These are phyloP conservation scores for Tenualosa thibaudeaui DNA, from an alignment of 2,797 vertebrate species.

Conservation along the genomic window DNA sequence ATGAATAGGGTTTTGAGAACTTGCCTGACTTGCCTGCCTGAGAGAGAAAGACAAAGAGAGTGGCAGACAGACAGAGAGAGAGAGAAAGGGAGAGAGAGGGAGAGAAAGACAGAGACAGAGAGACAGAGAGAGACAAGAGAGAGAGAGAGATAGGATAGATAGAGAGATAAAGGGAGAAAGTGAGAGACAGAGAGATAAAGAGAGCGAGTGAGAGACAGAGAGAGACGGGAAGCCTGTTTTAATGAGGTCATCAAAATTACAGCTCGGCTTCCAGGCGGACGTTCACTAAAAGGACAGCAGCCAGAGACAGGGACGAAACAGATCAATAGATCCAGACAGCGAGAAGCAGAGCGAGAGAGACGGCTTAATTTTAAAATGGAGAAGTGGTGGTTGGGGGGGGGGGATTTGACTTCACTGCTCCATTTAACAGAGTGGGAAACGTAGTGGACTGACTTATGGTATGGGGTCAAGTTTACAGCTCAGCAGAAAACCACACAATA, in stretches of 20 bases:
- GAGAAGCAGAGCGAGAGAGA: neutral
- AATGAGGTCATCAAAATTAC: constrained; percentile 20
- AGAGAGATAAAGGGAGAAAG: neutral
- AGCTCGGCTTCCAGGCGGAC: neutral
- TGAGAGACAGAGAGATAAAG: neutral
- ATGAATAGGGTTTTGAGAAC: neutral
- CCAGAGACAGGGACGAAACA: neutral
- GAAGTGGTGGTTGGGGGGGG: neutral
- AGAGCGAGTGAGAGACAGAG: neutral
- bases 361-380: neutral
- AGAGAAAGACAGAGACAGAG: neutral
- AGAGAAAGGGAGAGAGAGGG: neutral
- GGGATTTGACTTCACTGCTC: neutral
- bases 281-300: neutral
- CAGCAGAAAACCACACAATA: neutral
- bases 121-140: neutral
- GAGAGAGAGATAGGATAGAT: neutral
- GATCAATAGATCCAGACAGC: constrained; percentile 3
- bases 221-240: constrained; percentile 11
- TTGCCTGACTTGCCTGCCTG: neutral
- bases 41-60: neutral
- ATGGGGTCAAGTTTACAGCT: neutral
- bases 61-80: neutral
- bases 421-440: neutral
- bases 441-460: neutral